Evolutionary conservation across 2,797 vertebrate species (phyloP).

Genomic region (Hipposideros larvatus): DNA sequence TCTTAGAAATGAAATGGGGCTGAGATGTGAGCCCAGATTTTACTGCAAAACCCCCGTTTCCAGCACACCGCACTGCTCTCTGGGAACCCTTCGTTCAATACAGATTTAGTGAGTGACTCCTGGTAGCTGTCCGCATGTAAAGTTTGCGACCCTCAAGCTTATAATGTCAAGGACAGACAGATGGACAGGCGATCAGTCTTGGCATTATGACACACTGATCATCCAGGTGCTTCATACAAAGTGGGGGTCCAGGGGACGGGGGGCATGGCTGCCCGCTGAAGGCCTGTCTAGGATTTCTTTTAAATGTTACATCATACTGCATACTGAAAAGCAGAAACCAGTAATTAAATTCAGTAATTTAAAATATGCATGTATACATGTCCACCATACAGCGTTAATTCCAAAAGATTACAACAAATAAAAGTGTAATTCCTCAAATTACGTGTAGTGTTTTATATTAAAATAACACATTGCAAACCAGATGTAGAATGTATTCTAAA

Average conservation of each 20-base stretch:
- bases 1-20: background rate
- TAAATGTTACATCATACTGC: rapidly evolving
- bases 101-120: rapidly evolving
- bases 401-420: background rate
- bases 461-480: background rate
- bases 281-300: rapidly evolving
- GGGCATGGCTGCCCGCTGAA: rapidly evolving
- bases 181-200: rapidly evolving
- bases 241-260: rapidly evolving
- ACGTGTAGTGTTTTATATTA: background rate
- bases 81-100: rapidly evolving
- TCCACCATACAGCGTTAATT: background rate
- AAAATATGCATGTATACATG: background rate
- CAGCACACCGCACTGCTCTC: rapidly evolving
- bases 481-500: background rate
- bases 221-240: rapidly evolving
- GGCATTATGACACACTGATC: rapidly evolving
- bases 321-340: background rate
- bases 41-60: background rate
- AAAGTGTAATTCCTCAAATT: background rate
- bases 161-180: background rate
- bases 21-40: background rate
- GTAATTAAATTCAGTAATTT: background rate
- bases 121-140: rapidly evolving
- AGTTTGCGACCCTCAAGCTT: background rate